A percentile compares a stretch with the other conserved stretches of the same genome.
Conservation (phyloP, 2,888 invertebrate species). For the Cephus runcator region DNA sequence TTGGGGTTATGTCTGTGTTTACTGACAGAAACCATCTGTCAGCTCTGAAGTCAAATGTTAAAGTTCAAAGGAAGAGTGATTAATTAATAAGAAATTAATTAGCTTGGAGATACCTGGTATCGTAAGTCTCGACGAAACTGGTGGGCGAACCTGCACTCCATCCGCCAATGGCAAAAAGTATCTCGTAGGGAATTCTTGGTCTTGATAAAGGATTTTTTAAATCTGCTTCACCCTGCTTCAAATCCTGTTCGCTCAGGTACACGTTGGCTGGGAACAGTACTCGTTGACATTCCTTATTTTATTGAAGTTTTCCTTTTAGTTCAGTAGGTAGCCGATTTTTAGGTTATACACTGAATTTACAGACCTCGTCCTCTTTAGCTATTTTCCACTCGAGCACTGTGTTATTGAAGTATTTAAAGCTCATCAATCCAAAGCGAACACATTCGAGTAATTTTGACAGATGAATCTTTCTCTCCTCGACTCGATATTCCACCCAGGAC, state of each 20-base stretch:
- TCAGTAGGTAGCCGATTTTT: not conserved
- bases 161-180: constrained; percentile 86
- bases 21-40: constrained; percentile 81
- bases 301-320: constrained; percentile 3
- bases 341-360: not conserved
- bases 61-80: not conserved
- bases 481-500: constrained; percentile 76
- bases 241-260: constrained; percentile 68
- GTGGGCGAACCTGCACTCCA: constrained; percentile 89
- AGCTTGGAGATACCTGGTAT: constrained; percentile 69
- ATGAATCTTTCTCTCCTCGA: constrained; percentile 68
- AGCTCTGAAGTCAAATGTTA: constrained; percentile 67
- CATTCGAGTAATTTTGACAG: constrained; percentile 73
- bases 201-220: constrained; percentile 72
- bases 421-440: constrained; percentile 76
- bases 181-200: constrained; percentile 81
- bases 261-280: constrained; percentile 69
- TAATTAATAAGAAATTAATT: not conserved
- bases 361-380: constrained; percentile 68
- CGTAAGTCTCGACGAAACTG: constrained; percentile 82
- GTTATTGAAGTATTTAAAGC: constrained; percentile 69
- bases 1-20: constrained; percentile 75
- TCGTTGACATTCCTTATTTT: constrained; percentile 68
- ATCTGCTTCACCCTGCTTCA: constrained; percentile 67
- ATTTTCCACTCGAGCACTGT: constrained; percentile 70